Percentiles rank a stretch among this genome's conserved stretches.
These are phyloP conservation scores for Heterodera carotae DNA, from an alignment of 1,140 invertebrate genomes.

Conservation along the genomic window DNA sequence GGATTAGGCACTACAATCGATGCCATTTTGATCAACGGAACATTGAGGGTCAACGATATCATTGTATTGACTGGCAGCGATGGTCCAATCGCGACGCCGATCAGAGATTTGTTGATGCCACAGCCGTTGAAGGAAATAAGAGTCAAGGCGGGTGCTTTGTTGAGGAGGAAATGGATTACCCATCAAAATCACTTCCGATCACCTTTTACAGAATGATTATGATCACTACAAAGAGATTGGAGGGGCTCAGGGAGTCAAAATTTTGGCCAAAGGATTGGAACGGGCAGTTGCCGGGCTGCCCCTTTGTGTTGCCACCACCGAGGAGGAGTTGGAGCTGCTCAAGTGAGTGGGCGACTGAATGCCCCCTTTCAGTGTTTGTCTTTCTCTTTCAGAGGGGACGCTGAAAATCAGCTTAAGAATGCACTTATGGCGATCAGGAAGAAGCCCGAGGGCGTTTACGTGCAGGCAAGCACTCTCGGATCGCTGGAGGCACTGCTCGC, in stretches of 20 bases:
- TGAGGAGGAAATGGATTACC: not conserved
- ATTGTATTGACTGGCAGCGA: conserved; percentile 94
- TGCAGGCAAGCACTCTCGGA: conserved; percentile 92
- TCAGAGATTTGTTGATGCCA: conserved; percentile 93
- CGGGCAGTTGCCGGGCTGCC: conserved; percentile 86
- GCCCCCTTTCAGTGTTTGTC: too few relatives aligned
- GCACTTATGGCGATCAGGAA: conserved; percentile 89
- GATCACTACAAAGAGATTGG: conserved; percentile 90
- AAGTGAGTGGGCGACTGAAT: conserved; percentile 65
- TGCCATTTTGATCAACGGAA: conserved; percentile 93
- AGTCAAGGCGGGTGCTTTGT: conserved; percentile 77
- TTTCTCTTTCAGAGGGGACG: conserved; percentile 58
- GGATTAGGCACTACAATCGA: conserved; percentile 98
- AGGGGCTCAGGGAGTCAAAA: conserved; percentile 96
- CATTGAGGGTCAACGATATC: conserved; percentile 85
- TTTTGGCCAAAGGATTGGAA: conserved; percentile 90
- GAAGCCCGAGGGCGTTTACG: conserved; percentile 88
- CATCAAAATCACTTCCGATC: not conserved
- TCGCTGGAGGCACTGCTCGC: conserved; percentile 95
- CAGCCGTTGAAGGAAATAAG: conserved; percentile 95
- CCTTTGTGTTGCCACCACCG: conserved; percentile 78
- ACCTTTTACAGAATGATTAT: conserved; percentile 80
- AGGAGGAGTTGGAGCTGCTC: conserved; percentile 88
- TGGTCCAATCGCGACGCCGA: conserved; percentile 95
- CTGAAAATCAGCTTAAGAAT: conserved; percentile 72